Base-by-base conservation (phyloP, 2,113 vertebrate genomes). In the Limnothrissa miodon region DNA sequence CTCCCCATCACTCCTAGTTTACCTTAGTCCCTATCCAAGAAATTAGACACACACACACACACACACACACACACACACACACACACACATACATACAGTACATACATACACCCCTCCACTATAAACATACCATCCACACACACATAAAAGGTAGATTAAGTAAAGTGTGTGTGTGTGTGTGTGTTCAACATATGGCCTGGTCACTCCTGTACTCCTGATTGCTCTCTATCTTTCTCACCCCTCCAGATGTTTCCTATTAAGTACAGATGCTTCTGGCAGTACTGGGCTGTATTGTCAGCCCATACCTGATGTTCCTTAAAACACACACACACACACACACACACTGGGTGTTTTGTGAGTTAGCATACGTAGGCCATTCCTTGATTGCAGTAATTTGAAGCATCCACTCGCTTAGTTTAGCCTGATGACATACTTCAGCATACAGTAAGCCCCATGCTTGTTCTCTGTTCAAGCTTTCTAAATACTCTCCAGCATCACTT, bases 1-100 rank as follows among this genome's bases (percentile, higher is more conserved):
- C 93, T 93, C 90, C 90, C 86, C 84, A 85, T 91, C 92, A 81
- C 80, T 45, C 91, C 87, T 82, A 81, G 80, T 90, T 89, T 82
- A 82, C 90, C 89, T 21, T 21, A 56, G 51, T 1, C 44, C 11
- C 29, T 11, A 36, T 23, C 51, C 3, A 48, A 81, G 46, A 59
- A 48, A 39, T 19, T 19, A 15, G 17, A 4, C 59, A 62, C 59
- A 62, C 4, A 25, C n/a, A 29, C 81, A 45, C 80, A 66, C 53
- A 66, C 56, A 66, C 66, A 78, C 66, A 80, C 23, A 84, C 88
- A 82, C 83, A 84, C 56, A 74, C 45, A 70, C 51, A 53, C 46
- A 80, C 29, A 53, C 29, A n/a, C n/a, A n/a, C n/a, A n/a, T n/a
- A n/a, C n/a, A n/a, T n/a, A n/a, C n/a, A n/a, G n/a, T n/a, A n/a